These are phyloP conservation scores for Drosophila greeni DNA, from an alignment of 2,888 invertebrate genomes.

Conservation along the genomic window DNA sequence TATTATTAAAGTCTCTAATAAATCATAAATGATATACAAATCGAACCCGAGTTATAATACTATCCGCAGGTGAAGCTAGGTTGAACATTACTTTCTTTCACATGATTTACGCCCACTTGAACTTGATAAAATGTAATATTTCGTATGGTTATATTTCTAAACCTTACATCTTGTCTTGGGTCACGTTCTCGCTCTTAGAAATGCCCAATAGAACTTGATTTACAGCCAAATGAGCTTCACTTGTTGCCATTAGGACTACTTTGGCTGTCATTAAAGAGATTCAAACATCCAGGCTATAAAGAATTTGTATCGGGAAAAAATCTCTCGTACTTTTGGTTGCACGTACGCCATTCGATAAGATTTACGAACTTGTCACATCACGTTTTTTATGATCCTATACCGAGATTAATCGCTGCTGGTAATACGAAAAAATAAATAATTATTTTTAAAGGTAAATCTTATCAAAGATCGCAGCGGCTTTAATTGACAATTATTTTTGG, in stretches of 20 bases:
- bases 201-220: background rate
- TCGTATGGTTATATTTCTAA: background rate
- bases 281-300: background rate
- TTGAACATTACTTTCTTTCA: background rate
- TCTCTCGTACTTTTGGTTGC: background rate
- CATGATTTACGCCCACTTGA: background rate
- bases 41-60: background rate
- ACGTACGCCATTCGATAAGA: slow-evolving; percentile 8
- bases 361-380: slow-evolving; percentile 12
- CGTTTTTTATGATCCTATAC: slow-evolving; percentile 4
- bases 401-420: slow-evolving; percentile 7
- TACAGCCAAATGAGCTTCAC: background rate
- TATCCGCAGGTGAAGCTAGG: background rate
- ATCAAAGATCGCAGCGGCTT: slow-evolving; percentile 12
- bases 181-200: slow-evolving; percentile 3
- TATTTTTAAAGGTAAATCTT: slow-evolving; percentile 7
- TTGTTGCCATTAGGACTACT: background rate
- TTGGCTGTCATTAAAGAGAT: background rate
- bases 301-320: background rate
- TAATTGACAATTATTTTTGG: slow-evolving; percentile 15
- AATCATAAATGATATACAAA: background rate
- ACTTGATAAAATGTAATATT: background rate
- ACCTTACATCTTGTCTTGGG: background rate
- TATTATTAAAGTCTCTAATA: too few relatives aligned
- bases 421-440: slow-evolving; percentile 6